A percentile compares a stretch with the other conserved stretches of the same genome.
Conservation (phyloP, 1,140 invertebrate species). For the Platorchestia sp. region DNA sequence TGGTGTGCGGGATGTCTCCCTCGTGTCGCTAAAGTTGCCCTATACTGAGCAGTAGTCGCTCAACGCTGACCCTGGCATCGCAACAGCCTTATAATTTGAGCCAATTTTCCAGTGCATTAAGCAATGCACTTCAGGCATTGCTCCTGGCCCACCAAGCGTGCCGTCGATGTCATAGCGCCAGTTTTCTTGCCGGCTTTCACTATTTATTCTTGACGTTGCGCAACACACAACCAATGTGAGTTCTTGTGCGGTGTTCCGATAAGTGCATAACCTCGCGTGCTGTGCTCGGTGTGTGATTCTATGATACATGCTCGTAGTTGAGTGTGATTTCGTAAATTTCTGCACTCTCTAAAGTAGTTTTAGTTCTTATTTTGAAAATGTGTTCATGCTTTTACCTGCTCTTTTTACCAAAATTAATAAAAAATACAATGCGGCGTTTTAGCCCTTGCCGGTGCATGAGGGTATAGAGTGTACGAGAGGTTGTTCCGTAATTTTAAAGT, state of each 20-base stretch:
- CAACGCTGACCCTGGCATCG: slow-evolving; percentile 3
- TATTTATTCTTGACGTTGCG: background rate
- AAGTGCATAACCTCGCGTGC: background rate
- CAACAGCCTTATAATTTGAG: slow-evolving; percentile 1
- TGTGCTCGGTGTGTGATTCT: background rate
- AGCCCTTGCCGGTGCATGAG: no score
- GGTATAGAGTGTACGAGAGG: no score
- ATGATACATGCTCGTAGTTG: background rate
- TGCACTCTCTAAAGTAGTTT: no score
- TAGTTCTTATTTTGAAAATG: no score
- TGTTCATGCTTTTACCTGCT: no score
- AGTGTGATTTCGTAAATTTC: no score
- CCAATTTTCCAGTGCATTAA: background rate
- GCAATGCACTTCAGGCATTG: slow-evolving; percentile 6
- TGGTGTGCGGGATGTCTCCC: background rate
- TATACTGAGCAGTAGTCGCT: background rate
- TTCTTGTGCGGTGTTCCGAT: background rate
- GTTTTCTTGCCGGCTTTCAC: background rate
- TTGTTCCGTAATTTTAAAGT: no score
- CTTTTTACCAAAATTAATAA: no score
- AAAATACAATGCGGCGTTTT: no score
- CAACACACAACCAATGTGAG: background rate
- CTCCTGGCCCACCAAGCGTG: background rate
- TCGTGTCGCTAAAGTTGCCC: background rate
- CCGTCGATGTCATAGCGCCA: background rate